Percentiles rank a stretch among this genome's conserved stretches.
phyloP scores from a whole-genome alignment of 1,140 invertebrate genomes.

The Drosophila ficusphila region DNA sequence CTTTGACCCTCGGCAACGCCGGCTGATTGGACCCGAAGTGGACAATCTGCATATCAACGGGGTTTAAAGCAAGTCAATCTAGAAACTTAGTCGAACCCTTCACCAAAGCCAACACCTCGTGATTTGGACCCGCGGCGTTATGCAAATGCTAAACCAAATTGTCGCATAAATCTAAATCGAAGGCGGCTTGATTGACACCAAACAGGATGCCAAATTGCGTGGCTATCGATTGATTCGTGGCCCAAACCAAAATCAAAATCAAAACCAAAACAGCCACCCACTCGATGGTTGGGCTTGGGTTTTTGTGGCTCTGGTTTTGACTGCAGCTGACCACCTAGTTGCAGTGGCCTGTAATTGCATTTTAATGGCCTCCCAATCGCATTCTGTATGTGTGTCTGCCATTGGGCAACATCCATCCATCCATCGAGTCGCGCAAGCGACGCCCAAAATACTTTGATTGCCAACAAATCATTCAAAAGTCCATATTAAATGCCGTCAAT shows the following conservation, averaged over 20 bases:
- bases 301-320: conserved; percentile 4
- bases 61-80: conserved; percentile 15
- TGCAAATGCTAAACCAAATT: conserved; percentile 56
- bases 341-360: conserved; percentile 64
- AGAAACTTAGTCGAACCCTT: conserved; percentile 29
- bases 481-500: conserved; percentile 64
- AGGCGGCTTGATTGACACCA: conserved; percentile 59
- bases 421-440: conserved; percentile 23
- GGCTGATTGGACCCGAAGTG: conserved; percentile 13
- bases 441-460: conserved; percentile 50
- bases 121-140: conserved; percentile 30
- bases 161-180: conserved; percentile 59
- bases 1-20: conserved; percentile 37
- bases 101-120: conserved; percentile 42
- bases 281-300: conserved; percentile 14
- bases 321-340: conserved; percentile 13
- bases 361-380: conserved; percentile 70
- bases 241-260: too few relatives aligned
- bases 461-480: conserved; percentile 65
- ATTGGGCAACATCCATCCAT: conserved; percentile 46
- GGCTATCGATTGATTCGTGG: conserved; percentile 27
- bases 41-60: conserved; percentile 47
- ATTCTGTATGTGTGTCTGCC: conserved; percentile 15
- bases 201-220: conserved; percentile 72
- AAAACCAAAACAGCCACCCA: conserved; percentile 43